Evolutionary conservation across 2,797 vertebrate genomes (phyloP).

Genomic region (Hephaestus fuliginosus): DNA sequence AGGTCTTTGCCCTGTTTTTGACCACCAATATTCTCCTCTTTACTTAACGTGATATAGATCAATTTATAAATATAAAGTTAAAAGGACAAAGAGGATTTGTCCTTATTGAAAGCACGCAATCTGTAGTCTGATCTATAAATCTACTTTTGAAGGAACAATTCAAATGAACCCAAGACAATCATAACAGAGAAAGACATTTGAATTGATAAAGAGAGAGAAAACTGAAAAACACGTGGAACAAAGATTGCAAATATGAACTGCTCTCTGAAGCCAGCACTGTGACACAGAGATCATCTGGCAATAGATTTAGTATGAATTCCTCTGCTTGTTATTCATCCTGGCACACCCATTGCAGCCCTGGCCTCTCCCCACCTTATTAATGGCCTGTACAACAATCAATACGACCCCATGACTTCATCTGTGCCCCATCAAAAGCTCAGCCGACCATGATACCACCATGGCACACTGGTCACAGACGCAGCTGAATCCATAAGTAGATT

Average conservation of each 20-base stretch:
- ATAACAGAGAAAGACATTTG: neutral
- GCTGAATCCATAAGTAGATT: conserved; percentile 9
- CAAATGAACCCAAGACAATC: conserved; percentile 1
- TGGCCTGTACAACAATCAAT: conserved; percentile 37
- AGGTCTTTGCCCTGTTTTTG: neutral
- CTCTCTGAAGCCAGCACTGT: conserved; percentile 26
- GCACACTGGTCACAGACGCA: conserved; percentile 16
- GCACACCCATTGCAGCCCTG: conserved; percentile 20
- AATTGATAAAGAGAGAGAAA: neutral
- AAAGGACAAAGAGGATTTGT: neutral
- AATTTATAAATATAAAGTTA: neutral
- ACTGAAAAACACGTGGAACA: neutral
- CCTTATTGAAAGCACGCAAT: neutral
- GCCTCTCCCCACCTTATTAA: conserved; percentile 33
- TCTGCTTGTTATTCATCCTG: conserved; percentile 41
- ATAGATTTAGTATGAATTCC: conserved; percentile 23
- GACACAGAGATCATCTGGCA: conserved; percentile 20
- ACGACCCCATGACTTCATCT: conserved; percentile 20
- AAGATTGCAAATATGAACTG: conserved; percentile 6
- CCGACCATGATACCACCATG: conserved; percentile 6
- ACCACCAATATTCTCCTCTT: neutral
- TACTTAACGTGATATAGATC: neutral
- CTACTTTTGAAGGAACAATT: neutral
- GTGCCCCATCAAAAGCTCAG: neutral
- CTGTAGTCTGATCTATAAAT: neutral